Base-by-base conservation (phyloP, 2,888 invertebrate genomes). In the Atrina japonica region DNA sequence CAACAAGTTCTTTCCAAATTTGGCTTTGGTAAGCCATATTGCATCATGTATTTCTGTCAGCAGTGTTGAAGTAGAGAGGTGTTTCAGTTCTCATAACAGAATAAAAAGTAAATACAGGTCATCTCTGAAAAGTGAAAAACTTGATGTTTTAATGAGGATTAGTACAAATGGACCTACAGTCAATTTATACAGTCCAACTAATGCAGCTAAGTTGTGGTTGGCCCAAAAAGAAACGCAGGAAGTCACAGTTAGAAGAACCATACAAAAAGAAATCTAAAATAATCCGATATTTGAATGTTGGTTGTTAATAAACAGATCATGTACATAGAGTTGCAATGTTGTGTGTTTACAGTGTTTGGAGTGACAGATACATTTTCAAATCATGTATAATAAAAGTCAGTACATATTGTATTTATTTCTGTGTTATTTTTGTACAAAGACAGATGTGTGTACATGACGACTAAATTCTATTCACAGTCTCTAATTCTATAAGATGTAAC, bases 51-150 rank as follows among this genome's bases (percentile, higher is more conserved):
- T 70, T n/a, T 16, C 45, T 25, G 23, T 66, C 11, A 73, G 66
- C 21, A 70, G 69, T 66, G 73, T 71, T 25, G 71, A 71, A 40
- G 66, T 56, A 25, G 71, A 71, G 35, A 60, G 71, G 11, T 58
- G 56, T 11, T 71, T 71, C 45, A 71, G 61, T 21, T 41, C 50
- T 11, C 66, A 71, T 25, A 71, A 66, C 21, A 49, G 63, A 60
- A 25, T 71, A 0, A 70, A 70, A 53, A 55, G n/a, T 18, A 60
- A 52, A 43, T 70, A 35, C 65, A 65, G 65, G 30, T 30, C 41
- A 11, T 59, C 65, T 9, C 30, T 70, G 14, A 70, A 65, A 45
- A 35, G 59, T 23, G 59, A 59, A 3, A 47, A 60, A 21, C 55
- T 65, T 2, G 25, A n/a, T 18, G 21, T n/a, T 30, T 47, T 65